Evolutionary conservation across 2,113 vertebrate genomes (phyloP).

Genomic region (Odontophorus gujanensis): DNA sequence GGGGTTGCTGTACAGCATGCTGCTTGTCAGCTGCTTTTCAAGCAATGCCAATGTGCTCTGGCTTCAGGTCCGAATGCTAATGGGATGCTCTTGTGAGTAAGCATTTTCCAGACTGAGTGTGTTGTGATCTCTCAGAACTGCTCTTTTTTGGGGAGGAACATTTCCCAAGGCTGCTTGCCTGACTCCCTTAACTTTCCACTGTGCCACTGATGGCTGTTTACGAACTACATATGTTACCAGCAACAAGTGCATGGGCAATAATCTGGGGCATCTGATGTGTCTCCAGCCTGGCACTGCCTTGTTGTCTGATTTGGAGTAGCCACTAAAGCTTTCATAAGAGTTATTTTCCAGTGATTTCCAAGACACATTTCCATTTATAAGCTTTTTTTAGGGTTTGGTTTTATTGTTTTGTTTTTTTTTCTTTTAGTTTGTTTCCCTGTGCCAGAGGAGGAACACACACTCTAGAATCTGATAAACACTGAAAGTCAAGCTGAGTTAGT

Average conservation of each 20-base stretch:
- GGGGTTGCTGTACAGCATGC: background rate
- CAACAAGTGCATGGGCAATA: background rate
- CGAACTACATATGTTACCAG: background rate
- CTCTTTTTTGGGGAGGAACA: background rate
- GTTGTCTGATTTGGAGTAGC: background rate
- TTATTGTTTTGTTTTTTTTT: background rate
- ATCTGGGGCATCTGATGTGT: background rate
- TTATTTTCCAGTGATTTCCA: background rate
- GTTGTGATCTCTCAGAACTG: background rate
- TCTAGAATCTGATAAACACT: conserved; percentile 8
- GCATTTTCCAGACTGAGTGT: background rate
- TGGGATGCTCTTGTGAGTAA: background rate
- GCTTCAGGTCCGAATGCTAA: background rate
- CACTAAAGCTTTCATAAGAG: background rate
- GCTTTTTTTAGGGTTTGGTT: background rate
- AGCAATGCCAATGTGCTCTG: background rate
- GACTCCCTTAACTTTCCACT: background rate
- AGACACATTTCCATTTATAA: background rate
- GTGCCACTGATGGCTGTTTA: background rate
- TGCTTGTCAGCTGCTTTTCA: background rate
- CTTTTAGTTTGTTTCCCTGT: background rate
- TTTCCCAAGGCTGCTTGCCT: background rate
- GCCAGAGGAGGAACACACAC: background rate
- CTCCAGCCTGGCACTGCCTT: background rate
- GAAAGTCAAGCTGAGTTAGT: conserved; percentile 7